Evolutionary conservation across 2,113 vertebrate species (phyloP), one percentile per base, ranked within the genome.

Genomic region (Sitta europaea): DNA sequence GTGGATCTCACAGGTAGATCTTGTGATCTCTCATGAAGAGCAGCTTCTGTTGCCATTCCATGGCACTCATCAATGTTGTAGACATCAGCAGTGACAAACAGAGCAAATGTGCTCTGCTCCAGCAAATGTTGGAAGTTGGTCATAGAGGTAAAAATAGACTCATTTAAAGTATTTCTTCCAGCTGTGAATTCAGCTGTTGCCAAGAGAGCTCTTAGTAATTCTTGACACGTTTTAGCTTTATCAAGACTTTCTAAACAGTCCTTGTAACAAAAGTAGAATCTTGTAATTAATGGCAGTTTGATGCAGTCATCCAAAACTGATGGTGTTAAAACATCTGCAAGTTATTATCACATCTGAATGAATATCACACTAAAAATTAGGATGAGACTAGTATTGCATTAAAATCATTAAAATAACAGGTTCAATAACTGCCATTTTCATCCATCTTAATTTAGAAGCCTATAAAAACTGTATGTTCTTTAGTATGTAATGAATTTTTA

Each of bases 241-340:
- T 6, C 66, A 80, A 85, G n/a, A 36, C 38, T 82, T 90, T 82
- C 27, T 70, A 55, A 88, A 29, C 68, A 55, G 28, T 42, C 53
- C 10, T 67, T 68, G 70, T 57, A 76, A 76, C 12, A 38, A 35
- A 86, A 91, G 48, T 59, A 76, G 24, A 21, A 75, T 71, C 28
- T 36, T 63, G 9, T 83, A 85, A 93, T 86, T 93, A 81, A 72
- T 74, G 45, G 45, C 15, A 59, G 29, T 55, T 94, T 58, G 66
- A 66, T 62, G 43, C 53, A 94, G 50, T 45, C n/a, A 27, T 59
- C 55, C 53, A 54, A 67, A 95, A 93, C 38, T 38, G 19, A 16
- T 73, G 8, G 14, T 90, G 43, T 51, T 88, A 93, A 95, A 74
- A 71, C 65, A 90, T 51, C 66, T 90, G 27, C 48, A 95, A 70